Conservation (phyloP, 2,888 invertebrate genomes). For the Scaptomyza caliginosa region DNA sequence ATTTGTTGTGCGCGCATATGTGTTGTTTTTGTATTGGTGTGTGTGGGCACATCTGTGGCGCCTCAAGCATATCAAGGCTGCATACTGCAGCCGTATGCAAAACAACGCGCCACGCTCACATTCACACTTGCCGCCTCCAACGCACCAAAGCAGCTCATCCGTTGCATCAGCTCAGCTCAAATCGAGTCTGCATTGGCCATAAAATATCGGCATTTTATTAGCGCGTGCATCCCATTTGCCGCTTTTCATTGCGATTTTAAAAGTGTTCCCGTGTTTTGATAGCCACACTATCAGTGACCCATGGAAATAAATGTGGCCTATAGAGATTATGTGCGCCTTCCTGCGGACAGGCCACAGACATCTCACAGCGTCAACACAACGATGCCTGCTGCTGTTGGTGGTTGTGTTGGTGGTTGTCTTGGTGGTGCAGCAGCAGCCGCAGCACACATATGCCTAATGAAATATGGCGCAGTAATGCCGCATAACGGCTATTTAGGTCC, state of each 20-base stretch:
- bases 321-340: conserved; percentile 80
- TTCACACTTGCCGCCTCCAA: conserved; percentile 72
- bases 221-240: conserved; percentile 80
- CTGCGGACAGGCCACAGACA: conserved; percentile 47
- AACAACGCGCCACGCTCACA: conserved; percentile 48
- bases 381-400: conserved; percentile 7
- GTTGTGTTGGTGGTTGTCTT: not conserved
- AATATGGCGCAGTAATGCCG: conserved; percentile 75
- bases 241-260: conserved; percentile 81
- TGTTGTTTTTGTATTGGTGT: conserved; percentile 3
- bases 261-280: conserved; percentile 82
- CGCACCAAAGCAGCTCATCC: conserved; percentile 37
- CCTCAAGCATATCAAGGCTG: conserved; percentile 21
- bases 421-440: not conserved
- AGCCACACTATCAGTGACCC: conserved; percentile 81
- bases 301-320: conserved; percentile 82
- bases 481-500: conserved; percentile 78
- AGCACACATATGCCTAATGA: conserved; percentile 61
- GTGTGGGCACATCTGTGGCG: conserved; percentile 63
- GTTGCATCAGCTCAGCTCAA: conserved; percentile 12
- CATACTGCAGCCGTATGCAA: conserved; percentile 54
- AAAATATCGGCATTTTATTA: conserved; percentile 81
- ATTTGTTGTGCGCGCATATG: conserved; percentile 8
- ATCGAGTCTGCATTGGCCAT: conserved; percentile 51
- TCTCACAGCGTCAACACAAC: conserved; percentile 31